Evolutionary conservation across 1,140 invertebrate genomes (phyloP).

Genomic region (Eumaeus atala): DNA sequence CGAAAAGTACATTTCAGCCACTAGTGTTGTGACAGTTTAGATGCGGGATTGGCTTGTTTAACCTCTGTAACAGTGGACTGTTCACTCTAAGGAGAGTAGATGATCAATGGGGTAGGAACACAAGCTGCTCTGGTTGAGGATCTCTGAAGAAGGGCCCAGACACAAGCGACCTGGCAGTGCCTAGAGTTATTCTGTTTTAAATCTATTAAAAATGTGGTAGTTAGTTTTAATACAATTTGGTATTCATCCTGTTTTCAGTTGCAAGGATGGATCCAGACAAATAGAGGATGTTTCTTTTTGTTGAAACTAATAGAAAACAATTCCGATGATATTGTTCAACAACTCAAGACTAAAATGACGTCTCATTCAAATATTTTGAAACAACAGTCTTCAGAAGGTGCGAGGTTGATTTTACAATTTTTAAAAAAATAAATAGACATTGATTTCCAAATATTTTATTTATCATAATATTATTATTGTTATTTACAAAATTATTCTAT

Average conservation of each 20-base stretch:
- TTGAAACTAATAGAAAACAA: slow-evolving; percentile 67
- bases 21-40: too few species aligned
- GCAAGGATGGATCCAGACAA: slow-evolving; percentile 58
- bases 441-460: slow-evolving; percentile 16
- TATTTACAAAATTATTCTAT: slow-evolving; percentile 10
- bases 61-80: too few species aligned
- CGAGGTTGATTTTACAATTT: slow-evolving; percentile 59
- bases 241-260: slow-evolving; percentile 41
- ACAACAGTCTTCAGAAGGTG: slow-evolving; percentile 54
- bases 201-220: slow-evolving; percentile 7
- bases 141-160: too few species aligned
- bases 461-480: slow-evolving; percentile 12
- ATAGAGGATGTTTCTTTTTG: slow-evolving; percentile 68
- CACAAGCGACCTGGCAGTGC: too few species aligned
- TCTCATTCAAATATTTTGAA: slow-evolving; percentile 43
- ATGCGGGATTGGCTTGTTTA: too few species aligned
- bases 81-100: too few species aligned
- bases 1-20: too few species aligned
- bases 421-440: slow-evolving; percentile 47
- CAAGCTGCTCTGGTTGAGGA: too few species aligned
- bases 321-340: slow-evolving; percentile 33
- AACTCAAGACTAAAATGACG: slow-evolving; percentile 48
- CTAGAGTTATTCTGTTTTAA: too few species aligned
- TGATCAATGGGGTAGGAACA: too few species aligned
- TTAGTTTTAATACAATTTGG: too few species aligned